Conservation (phyloP, 2,797 vertebrate species). For the Remorina albescens region DNA sequence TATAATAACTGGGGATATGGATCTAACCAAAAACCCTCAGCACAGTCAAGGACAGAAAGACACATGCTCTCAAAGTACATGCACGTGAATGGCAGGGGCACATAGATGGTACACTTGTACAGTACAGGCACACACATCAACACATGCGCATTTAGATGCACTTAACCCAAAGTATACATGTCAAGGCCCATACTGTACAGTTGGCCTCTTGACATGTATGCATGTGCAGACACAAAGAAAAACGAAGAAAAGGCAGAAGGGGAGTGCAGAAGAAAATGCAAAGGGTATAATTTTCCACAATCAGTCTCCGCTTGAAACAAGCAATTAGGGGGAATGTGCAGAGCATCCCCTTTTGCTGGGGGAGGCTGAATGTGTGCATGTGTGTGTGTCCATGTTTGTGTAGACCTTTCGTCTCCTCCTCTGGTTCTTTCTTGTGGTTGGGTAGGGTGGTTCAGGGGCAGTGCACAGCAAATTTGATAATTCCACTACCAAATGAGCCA, state of each 20-base stretch:
- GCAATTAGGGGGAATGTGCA: constrained; percentile 92
- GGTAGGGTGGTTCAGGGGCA: constrained; percentile 90
- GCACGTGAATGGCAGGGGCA: neutral
- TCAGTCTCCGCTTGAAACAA: constrained; percentile 92
- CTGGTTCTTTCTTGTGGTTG: constrained; percentile 82
- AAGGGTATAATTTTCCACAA: constrained; percentile 96
- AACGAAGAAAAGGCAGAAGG: constrained; percentile 45
- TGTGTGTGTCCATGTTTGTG: constrained; percentile 60
- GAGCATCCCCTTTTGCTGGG: constrained; percentile 84
- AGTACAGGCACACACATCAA: constrained; percentile 6
- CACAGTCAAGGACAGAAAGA: neutral
- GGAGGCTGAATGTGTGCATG: constrained; percentile 75
- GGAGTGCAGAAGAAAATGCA: constrained; percentile 60
- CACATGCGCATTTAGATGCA: constrained; percentile 18
- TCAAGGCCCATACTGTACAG: constrained; percentile 29
- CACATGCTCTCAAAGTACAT: constrained; percentile 3
- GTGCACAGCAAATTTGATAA: constrained; percentile 93
- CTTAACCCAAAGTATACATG: constrained; percentile 4
- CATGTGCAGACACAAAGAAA: constrained; percentile 65
- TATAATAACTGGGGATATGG: constrained; percentile 53
- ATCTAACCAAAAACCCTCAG: constrained; percentile 10
- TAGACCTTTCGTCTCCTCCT: constrained; percentile 88
- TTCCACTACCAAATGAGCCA: constrained; percentile 90
- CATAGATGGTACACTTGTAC: neutral
- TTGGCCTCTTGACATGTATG: constrained; percentile 40